Percentiles rank a stretch among this genome's conserved stretches.
phyloP scores from a whole-genome alignment of 2,888 invertebrate species.

The Amphipoea lucens region DNA sequence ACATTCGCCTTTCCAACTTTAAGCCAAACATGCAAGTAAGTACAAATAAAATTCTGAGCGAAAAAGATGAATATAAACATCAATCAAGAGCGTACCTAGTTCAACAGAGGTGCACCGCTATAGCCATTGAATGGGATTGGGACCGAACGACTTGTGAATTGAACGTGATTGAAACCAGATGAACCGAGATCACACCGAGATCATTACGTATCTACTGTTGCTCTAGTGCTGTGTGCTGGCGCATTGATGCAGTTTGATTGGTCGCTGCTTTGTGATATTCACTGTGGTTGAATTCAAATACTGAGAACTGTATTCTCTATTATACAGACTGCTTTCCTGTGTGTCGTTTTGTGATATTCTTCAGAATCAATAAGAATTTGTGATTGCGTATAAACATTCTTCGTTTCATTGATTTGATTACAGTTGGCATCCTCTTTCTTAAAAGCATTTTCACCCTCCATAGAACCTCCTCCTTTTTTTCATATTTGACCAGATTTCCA shows the following conservation, averaged over 20 bases:
- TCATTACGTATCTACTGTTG: constrained; percentile 61
- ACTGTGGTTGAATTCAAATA: constrained; percentile 29
- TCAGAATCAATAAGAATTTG: neutral
- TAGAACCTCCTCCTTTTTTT: neutral
- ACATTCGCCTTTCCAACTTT: neutral
- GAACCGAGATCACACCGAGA: constrained; percentile 68
- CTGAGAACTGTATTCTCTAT: constrained; percentile 11
- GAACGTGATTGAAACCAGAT: constrained; percentile 70
- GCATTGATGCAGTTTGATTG: constrained; percentile 51
- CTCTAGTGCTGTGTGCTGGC: constrained; percentile 36
- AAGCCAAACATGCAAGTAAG: neutral
- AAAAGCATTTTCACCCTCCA: neutral
- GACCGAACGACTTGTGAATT: constrained; percentile 65
- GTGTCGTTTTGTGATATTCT: neutral
- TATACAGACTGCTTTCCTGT: neutral
- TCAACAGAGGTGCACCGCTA: constrained; percentile 48
- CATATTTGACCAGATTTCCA: neutral
- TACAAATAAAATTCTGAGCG: constrained; percentile 41
- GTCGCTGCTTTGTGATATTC: constrained; percentile 38
- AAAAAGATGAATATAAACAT: constrained; percentile 54
- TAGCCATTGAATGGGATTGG: constrained; percentile 57
- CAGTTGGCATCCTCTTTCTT: neutral
- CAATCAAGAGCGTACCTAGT: constrained; percentile 51
- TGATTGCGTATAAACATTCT: neutral
- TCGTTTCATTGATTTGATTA: neutral